phyloP scores from a whole-genome alignment of 1,140 invertebrate genomes.

The Akabosia matsudoensis region DNA sequence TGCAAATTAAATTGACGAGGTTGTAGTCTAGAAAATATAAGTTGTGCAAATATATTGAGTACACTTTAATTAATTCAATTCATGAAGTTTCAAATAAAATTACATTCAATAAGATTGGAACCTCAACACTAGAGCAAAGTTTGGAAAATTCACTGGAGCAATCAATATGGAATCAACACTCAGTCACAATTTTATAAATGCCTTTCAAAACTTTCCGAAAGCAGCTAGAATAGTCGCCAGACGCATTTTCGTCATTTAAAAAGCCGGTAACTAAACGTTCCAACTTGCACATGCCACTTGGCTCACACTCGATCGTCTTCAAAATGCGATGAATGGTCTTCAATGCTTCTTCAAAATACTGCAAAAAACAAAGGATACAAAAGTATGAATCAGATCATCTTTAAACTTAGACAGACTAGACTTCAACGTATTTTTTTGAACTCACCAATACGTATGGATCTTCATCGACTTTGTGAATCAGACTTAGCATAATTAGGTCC shows the following conservation, averaged over 20 bases:
- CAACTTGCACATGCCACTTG: not conserved
- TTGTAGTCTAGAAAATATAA: too few species aligned
- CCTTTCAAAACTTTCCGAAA: not conserved
- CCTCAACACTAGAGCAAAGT: not conserved
- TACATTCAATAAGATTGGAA: not conserved
- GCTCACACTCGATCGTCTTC: not conserved
- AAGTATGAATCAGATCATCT: too few species aligned
- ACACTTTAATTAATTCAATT: too few species aligned
- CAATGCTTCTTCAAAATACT: not conserved
- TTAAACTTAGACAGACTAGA: not conserved
- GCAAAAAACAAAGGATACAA: not conserved
- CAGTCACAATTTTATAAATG: constrained; percentile 2
- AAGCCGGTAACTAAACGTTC: not conserved
- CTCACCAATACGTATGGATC: not conserved
- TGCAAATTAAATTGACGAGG: too few species aligned
- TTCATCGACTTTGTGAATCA: not conserved
- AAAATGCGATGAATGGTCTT: not conserved
- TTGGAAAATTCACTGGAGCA: not conserved
- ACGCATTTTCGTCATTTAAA: too few species aligned
- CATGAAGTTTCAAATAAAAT: too few species aligned
- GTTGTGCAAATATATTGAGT: too few species aligned
- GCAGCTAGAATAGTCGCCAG: not conserved
- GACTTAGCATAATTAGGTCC: not conserved
- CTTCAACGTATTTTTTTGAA: not conserved
- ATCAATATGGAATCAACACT: not conserved